Conservation (phyloP, 2,113 vertebrate genomes). For the Nothobranchius furzeri region DNA sequence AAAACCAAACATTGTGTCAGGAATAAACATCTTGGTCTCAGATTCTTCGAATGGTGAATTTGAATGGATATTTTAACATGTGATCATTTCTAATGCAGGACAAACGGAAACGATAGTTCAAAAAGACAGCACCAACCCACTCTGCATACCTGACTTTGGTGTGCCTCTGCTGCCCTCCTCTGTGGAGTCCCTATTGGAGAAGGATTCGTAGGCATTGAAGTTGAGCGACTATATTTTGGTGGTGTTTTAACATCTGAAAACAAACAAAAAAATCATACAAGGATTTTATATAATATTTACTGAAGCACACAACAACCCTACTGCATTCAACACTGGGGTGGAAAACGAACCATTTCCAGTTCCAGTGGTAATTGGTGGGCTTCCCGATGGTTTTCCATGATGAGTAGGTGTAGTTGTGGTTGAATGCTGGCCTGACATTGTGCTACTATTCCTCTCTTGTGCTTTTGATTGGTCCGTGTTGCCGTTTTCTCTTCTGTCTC, state of each 20-base stretch:
- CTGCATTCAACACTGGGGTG: not conserved
- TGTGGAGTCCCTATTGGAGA: slow-evolving; percentile 89
- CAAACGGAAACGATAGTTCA: too few species aligned
- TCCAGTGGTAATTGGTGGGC: slow-evolving; percentile 86
- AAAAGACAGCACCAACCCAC: too few species aligned
- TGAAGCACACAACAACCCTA: too few species aligned
- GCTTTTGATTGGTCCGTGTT: slow-evolving; percentile 88
- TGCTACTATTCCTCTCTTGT: slow-evolving; percentile 89
- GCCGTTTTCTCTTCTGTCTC: slow-evolving; percentile 85
- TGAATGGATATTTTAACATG: too few species aligned
- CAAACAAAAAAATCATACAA: not conserved
- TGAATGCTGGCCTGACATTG: slow-evolving; percentile 82
- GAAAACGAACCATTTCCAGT: slow-evolving; percentile 83
- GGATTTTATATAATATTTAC: not conserved
- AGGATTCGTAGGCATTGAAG: slow-evolving; percentile 87
- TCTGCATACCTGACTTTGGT: slow-evolving; percentile 88
- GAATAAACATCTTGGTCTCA: too few species aligned
- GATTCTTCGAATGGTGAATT: too few species aligned
- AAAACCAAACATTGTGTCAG: too few species aligned
- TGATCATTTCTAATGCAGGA: too few species aligned
- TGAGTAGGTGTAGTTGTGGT: slow-evolving; percentile 84
- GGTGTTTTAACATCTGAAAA: slow-evolving; percentile 85
- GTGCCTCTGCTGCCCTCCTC: slow-evolving; percentile 85
- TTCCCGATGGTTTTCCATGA: slow-evolving; percentile 87
- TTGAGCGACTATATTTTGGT: slow-evolving; percentile 87